Evolutionary conservation across 2,888 invertebrate genomes (phyloP), one percentile per base, ranked within the genome.

Genomic region (Caenorhabditis sp.): DNA sequence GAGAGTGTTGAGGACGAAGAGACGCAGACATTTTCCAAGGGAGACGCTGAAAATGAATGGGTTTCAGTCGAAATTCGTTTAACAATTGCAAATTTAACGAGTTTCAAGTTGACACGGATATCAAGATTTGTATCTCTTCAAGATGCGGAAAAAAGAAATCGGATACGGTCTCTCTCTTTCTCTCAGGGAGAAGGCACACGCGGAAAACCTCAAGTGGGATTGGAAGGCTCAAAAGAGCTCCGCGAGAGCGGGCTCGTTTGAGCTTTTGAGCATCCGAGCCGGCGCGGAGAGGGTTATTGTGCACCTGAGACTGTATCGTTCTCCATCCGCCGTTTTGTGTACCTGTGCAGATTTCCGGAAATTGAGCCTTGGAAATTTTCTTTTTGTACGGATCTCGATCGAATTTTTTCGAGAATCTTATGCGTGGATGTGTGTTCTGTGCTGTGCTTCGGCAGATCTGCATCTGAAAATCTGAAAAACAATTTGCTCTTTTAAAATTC

Each of bases 321-420:
- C 19, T 8, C 31, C 31, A 6, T 35, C 31, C 8, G 5, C 31
- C 31, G 8, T 35, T 44, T 16, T 19, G 4, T 47, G 47, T n/a
- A 26, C 8, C 28, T 54, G 54, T 66, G 38, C 64, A 70, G 79
- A 79, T 79, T 79, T 64, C 79, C 79, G 79, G 79, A 76, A 76
- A 51, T 14, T 41, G n/a, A n/a, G 74, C 38, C 64, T 26, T 4
- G 31, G 31, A 31, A 31, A 41, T 44, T 14, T 44, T 35, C 24
- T 49, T 31, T 19, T 16, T 44, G 26, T 26, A 49, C 14, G 10
- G 41, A 16, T 19, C 28, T 56, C n/a, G 22, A 8, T 54, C 26
- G 4, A 19, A 54, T 6, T 26, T 54, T 54, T 14, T 49, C 19
- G 19, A 49, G 49, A 49, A 12, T 49, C 22, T n/a, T 49, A 7